A percentile compares a stretch with the other conserved stretches of the same genome.
These are phyloP conservation scores for Drosophila ogumai DNA, from an alignment of 1,140 invertebrate genomes.

Conservation along the genomic window DNA sequence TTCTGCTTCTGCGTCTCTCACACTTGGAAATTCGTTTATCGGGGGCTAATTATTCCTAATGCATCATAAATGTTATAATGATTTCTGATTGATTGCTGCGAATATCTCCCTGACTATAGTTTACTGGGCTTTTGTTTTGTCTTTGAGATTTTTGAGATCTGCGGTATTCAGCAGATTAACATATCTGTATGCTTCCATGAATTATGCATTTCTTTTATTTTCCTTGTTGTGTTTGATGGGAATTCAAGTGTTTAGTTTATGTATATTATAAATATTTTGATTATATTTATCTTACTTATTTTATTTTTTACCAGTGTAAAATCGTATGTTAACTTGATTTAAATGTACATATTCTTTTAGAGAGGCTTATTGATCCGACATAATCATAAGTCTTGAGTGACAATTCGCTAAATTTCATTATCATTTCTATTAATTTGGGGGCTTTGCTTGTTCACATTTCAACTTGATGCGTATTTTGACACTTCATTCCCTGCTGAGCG, in stretches of 20 bases:
- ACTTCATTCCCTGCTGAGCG: slow-evolving; percentile 37
- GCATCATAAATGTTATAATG: slow-evolving; percentile 42
- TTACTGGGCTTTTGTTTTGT: slow-evolving; percentile 14
- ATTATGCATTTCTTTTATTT: slow-evolving; percentile 24
- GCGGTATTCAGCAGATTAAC: slow-evolving; percentile 37
- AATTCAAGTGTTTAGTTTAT: slow-evolving; percentile 15
- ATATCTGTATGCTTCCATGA: slow-evolving; percentile 30
- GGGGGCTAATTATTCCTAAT: slow-evolving; percentile 38
- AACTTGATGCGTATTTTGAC: slow-evolving; percentile 53
- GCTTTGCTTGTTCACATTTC: slow-evolving; percentile 35
- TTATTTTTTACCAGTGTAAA: not conserved
- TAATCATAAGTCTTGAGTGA: slow-evolving; percentile 26
- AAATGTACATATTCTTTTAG: not conserved
- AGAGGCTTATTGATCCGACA: not conserved
- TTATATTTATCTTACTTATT: not conserved
- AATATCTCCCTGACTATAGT: slow-evolving; percentile 26
- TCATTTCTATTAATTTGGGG: slow-evolving; percentile 28
- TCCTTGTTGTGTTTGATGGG: slow-evolving; percentile 2
- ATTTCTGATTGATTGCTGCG: slow-evolving; percentile 59
- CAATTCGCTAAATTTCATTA: slow-evolving; percentile 26
- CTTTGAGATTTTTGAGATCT: slow-evolving; percentile 12
- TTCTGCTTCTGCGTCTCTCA: slow-evolving; percentile 16
- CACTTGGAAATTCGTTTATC: slow-evolving; percentile 37
- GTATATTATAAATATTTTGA: not conserved
- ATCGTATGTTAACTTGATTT: not conserved